These are phyloP conservation scores for Dolichomitus sp. DNA, from an alignment of 2,888 invertebrate species.

Conservation along the genomic window DNA sequence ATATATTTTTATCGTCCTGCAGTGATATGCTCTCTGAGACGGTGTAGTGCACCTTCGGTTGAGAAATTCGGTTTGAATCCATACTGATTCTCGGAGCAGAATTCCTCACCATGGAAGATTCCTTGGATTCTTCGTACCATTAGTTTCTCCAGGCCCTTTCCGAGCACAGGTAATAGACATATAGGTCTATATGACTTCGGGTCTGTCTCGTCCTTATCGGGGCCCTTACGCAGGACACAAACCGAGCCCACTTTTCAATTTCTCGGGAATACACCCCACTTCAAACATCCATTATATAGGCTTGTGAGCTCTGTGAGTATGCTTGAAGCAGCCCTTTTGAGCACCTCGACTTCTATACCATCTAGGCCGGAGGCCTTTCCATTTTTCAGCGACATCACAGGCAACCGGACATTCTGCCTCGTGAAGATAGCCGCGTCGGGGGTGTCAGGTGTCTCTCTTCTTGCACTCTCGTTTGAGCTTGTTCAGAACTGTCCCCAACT, in stretches of 20 bases:
- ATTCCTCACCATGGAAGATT: not conserved
- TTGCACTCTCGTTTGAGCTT: not conserved
- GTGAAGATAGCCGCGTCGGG: not conserved
- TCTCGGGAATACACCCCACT: not conserved
- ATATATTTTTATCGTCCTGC: not conserved
- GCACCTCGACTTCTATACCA: conserved; percentile 1
- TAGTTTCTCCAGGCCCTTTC: conserved; percentile 26
- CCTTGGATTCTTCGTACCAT: not conserved
- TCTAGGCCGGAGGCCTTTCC: not conserved
- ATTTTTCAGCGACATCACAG: not conserved
- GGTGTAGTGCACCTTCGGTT: conserved; percentile 37
- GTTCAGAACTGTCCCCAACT: not conserved
- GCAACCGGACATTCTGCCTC: not conserved
- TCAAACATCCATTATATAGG: not conserved
- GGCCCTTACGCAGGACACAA: not conserved
- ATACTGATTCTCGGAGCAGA: not conserved
- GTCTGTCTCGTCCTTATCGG: conserved; percentile 9
- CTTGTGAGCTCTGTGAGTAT: not conserved
- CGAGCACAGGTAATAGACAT: conserved; percentile 8
- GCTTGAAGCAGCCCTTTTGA: not conserved
- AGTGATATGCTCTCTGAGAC: not conserved
- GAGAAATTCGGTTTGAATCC: conserved; percentile 23
- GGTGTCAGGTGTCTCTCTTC: not conserved
- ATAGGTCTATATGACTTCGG: conserved; percentile 22
- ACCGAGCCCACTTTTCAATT: conserved; percentile 11